Conservation (phyloP, 2,797 vertebrate genomes). For the Poecilia picta region DNA sequence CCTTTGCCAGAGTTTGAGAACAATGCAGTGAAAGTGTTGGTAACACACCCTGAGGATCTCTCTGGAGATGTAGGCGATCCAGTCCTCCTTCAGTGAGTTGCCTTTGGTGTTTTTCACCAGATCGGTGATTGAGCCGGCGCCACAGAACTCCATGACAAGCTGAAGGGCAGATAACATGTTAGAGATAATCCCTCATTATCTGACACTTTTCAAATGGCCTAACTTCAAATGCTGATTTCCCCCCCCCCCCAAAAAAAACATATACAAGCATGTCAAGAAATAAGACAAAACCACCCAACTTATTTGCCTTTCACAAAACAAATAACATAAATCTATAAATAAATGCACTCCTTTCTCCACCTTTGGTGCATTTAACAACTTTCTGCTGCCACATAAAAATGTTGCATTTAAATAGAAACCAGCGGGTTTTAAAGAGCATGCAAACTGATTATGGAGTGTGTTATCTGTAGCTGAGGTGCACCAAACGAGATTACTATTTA, state of each 20-base stretch:
- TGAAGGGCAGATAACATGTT: conserved; percentile 62
- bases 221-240: neutral
- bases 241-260: neutral
- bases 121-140: conserved; percentile 97
- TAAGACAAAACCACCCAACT: neutral
- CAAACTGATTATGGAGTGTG: neutral
- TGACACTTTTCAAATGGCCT: neutral
- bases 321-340: neutral
- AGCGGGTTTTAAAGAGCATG: neutral
- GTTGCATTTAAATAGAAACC: no score
- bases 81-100: conserved; percentile 97
- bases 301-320: no score
- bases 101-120: conserved; percentile 99
- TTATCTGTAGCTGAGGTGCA: no score
- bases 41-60: conserved; percentile 93
- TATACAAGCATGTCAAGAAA: neutral
- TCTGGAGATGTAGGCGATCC: conserved; percentile 98
- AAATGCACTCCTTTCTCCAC: neutral
- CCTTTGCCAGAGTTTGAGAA: neutral
- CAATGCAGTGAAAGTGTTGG: neutral
- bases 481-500: neutral
- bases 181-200: neutral
- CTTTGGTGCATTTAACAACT: neutral
- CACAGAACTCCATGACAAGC: conserved; percentile 99
- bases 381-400: neutral